Base-by-base conservation (phyloP, 2,113 vertebrate genomes). In the Labeo rohita region DNA sequence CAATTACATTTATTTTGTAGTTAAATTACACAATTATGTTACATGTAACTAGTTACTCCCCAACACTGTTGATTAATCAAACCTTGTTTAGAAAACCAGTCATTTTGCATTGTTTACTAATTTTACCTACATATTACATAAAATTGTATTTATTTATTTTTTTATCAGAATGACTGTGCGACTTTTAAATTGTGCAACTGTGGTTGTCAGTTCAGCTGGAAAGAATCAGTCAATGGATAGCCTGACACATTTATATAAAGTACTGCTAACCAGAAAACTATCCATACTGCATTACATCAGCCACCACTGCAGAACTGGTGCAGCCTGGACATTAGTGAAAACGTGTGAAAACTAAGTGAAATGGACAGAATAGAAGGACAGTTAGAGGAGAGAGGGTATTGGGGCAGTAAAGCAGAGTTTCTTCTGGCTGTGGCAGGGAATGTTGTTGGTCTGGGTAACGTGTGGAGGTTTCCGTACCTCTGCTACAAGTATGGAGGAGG, bases 401-500 rank as follows among this genome's bases (percentile, higher is more conserved):
- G 95, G 94, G 91, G 45, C 7, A 94, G 86, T 75, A 94, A 94
- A 84, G 49, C 78, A 6, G 94, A 95, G 86, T 95, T 93, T 63
- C 88, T 95, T 50, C 87, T 95, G 81, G 93, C 93, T 11, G 90
- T 95, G 50, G 94, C 93, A 0, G 95, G 95, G 75, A 91, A 94
- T 78, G 87, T 94, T 18, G 91, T 95, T 0, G 93, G 95, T 18
- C 79, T 96, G 61, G 95, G 95, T 43, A 96, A 96, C 1, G 94
- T 95, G 45, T 96, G 95, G 95, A 93, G 94, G 83, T 95, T 95
- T 87, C 94, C 94, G 2, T 93, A 95, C 76, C 93, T 95, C 59
- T 95, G 95, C 89, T 95, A 95, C 86, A 95, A 93, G 89, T 95
- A 96, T 34, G 94, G 95, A 83, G 95, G 95, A 9, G 95, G 95